Percentiles rank a stretch among this genome's conserved stretches.
These are phyloP conservation scores for Cynoglossus semilaevis DNA, from an alignment of 2,113 vertebrate genomes.

Conservation along the genomic window DNA sequence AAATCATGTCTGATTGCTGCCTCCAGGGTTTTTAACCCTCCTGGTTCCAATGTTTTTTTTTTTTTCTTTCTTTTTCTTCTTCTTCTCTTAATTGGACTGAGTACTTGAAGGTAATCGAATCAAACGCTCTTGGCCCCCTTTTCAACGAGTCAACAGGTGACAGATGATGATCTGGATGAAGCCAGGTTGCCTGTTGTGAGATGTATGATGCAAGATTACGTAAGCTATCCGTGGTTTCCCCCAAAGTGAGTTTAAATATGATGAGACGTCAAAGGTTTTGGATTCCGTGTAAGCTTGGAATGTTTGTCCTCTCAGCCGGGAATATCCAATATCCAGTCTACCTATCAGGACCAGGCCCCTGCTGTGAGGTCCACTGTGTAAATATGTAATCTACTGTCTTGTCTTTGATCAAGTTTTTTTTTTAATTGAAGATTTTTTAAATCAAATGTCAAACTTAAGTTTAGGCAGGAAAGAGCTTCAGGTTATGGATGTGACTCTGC, in stretches of 20 bases:
- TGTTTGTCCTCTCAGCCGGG: slow-evolving; percentile 34
- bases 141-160: slow-evolving; percentile 27
- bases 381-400: too few species aligned
- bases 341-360: slow-evolving; percentile 17
- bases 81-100: slow-evolving; percentile 17
- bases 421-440: too few species aligned
- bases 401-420: too few species aligned
- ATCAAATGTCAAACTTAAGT: too few species aligned
- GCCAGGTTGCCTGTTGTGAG: slow-evolving; percentile 19
- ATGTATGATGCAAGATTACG: slow-evolving; percentile 26
- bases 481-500: not conserved
- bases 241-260: slow-evolving; percentile 45
- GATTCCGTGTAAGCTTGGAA: slow-evolving; percentile 46
- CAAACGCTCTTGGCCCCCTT: not conserved
- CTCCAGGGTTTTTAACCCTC: not conserved
- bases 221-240: slow-evolving; percentile 21
- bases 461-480: not conserved
- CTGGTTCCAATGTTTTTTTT: slow-evolving; percentile 13
- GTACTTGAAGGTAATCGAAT: slow-evolving; percentile 4
- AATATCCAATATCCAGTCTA: slow-evolving; percentile 40
- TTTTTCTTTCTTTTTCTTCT: slow-evolving; percentile 1
- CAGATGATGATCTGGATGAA: slow-evolving; percentile 3
- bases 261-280: slow-evolving; percentile 33
- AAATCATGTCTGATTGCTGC: too few species aligned
- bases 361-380: not conserved